Conservation (phyloP, 2,888 invertebrate species). For the Eristalis intricaria region DNA sequence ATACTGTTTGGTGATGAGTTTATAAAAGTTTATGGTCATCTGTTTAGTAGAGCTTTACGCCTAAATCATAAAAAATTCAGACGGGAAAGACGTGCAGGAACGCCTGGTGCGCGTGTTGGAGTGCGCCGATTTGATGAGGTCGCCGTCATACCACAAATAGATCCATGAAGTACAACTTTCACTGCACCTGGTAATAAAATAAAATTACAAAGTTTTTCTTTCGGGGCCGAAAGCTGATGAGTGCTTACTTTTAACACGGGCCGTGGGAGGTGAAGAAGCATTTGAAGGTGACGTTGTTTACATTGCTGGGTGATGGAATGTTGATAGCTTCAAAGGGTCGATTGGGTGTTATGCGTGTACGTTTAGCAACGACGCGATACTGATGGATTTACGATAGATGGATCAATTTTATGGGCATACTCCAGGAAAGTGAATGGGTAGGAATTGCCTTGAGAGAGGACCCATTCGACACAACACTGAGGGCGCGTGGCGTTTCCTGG, state of each 20-base stretch:
- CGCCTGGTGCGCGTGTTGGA: conserved; percentile 31
- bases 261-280: conserved; percentile 46
- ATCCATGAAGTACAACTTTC: conserved; percentile 61
- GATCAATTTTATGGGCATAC: conserved; percentile 46
- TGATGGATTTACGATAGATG: conserved; percentile 43
- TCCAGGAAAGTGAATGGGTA: conserved; percentile 13
- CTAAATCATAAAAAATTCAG: conserved; percentile 39
- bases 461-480: neutral
- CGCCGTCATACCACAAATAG: conserved; percentile 54
- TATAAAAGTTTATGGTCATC: conserved; percentile 64
- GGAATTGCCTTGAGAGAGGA: neutral
- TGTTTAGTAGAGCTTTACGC: conserved; percentile 63
- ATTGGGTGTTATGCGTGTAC: conserved; percentile 41
- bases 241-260: conserved; percentile 40
- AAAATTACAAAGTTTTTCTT: conserved; percentile 43
- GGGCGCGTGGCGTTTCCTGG: no score
- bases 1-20: conserved; percentile 31
- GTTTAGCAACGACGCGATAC: conserved; percentile 34
- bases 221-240: conserved; percentile 41
- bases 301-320: conserved; percentile 60
- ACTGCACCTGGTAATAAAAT: conserved; percentile 61
- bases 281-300: conserved; percentile 44
- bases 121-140: conserved; percentile 45
- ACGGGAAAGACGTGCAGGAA: conserved; percentile 10
- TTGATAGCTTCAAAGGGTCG: conserved; percentile 57